phyloP scores from a whole-genome alignment of 2,888 invertebrate species.

The Dyspetes luteomarginatus region DNA sequence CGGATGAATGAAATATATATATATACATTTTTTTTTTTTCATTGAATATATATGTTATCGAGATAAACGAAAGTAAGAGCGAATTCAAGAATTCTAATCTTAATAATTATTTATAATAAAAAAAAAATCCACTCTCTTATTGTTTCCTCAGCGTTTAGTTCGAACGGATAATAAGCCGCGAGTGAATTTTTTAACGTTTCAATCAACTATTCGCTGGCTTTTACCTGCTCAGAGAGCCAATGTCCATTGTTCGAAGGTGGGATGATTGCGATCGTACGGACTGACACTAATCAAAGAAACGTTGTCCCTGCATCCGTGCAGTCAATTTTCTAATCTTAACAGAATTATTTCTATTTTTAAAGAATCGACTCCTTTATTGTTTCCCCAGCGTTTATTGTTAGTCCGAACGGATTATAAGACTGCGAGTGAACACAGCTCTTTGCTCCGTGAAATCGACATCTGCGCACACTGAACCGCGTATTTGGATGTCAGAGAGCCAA shows the following conservation, averaged over 20 bases:
- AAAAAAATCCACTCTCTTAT: not conserved
- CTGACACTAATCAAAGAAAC: constrained; percentile 58
- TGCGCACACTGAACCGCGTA: constrained; percentile 28
- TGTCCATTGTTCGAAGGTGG: constrained; percentile 53
- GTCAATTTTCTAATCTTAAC: not conserved
- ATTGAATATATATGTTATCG: not conserved
- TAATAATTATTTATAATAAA: no score
- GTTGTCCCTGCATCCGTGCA: constrained; percentile 30
- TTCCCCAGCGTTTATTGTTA: no score
- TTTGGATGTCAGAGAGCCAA: constrained; percentile 49
- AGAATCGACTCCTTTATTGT: not conserved
- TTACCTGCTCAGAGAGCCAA: constrained; percentile 33
- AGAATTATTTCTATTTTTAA: no score
- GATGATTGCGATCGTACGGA: constrained; percentile 58
- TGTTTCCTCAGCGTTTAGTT: not conserved
- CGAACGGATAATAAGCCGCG: no score
- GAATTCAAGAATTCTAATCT: no score
- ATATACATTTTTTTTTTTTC: not conserved
- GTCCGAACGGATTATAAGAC: no score
- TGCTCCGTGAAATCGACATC: no score
- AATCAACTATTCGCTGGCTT: no score
- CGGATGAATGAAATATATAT: no score
- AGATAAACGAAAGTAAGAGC: no score
- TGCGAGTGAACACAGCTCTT: no score
- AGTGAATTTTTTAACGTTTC: no score